Percentiles rank a stretch among this genome's conserved stretches.
These are phyloP conservation scores for Rhamphomyia laevipes DNA, from an alignment of 2,888 invertebrate species.

Conservation along the genomic window DNA sequence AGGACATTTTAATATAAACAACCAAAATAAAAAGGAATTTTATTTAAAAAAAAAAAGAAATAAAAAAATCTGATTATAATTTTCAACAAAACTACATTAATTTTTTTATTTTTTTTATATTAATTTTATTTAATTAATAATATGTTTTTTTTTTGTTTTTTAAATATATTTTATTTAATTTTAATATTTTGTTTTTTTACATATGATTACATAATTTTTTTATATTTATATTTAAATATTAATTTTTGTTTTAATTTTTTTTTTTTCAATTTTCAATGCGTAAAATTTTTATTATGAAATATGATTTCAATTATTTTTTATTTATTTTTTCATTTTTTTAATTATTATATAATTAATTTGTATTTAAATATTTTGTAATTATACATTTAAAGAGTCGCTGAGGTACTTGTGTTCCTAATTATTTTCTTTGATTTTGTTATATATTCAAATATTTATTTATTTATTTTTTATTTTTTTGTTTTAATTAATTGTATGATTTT, in stretches of 20 bases:
- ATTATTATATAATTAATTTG: background rate
- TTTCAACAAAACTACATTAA: background rate
- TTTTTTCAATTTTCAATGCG: conserved; percentile 6
- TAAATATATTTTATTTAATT: conserved; percentile 3
- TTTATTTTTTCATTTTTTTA: conserved; percentile 1
- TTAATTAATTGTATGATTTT: conserved; percentile 17
- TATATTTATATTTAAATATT: conserved; percentile 8
- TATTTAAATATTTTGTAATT: conserved; percentile 1
- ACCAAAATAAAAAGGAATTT: background rate
- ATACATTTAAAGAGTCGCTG: conserved; percentile 8
- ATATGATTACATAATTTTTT: conserved; percentile 14
- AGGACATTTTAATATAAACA: background rate
- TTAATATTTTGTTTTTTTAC: conserved; percentile 11
- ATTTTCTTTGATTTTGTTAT: conserved; percentile 8
- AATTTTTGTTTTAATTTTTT: conserved; percentile 7
- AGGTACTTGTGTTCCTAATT: conserved; percentile 15
- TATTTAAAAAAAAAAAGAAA: background rate
- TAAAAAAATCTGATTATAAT: conserved; percentile 1
- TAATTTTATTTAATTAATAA: conserved; percentile 2
- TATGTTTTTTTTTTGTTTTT: no score
- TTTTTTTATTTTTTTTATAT: conserved; percentile 10
- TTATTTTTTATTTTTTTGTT: conserved; percentile 4
- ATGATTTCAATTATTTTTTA: no score
- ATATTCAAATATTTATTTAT: conserved; percentile 7
- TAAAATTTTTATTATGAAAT: conserved; percentile 5